Evolutionary conservation across 2,797 vertebrate species (phyloP).

Genomic region (Hoplostethus atlanticus): DNA sequence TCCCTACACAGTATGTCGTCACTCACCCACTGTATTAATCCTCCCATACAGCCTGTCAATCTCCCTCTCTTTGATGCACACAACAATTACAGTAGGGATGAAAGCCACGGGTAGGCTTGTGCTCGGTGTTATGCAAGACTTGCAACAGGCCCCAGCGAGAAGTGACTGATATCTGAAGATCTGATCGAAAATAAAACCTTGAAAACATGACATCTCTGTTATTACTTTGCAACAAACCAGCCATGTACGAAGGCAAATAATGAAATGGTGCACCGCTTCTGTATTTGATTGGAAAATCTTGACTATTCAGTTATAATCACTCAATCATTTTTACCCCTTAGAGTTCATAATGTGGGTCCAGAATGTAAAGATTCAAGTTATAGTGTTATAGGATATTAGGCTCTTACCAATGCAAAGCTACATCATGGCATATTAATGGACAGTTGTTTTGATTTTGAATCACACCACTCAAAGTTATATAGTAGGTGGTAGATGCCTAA

Average conservation of each 20-base stretch:
- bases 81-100: slow-evolving; percentile 78
- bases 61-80: slow-evolving; percentile 76
- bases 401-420: no score
- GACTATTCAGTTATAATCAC: no score
- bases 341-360: neutral
- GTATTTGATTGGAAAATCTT: slow-evolving; percentile 9
- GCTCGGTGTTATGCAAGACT: slow-evolving; percentile 71
- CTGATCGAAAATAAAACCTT: slow-evolving; percentile 61
- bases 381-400: no score
- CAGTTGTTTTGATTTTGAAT: slow-evolving; percentile 3
- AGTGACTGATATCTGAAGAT: slow-evolving; percentile 64
- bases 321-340: neutral
- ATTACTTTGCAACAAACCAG: slow-evolving; percentile 32
- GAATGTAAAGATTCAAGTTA: no score
- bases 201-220: slow-evolving; percentile 47
- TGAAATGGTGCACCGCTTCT: neutral
- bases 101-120: slow-evolving; percentile 62
- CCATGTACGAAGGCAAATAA: no score
- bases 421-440: no score
- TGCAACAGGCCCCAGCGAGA: slow-evolving; percentile 53
- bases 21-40: slow-evolving; percentile 76
- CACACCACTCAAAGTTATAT: neutral
- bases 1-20: slow-evolving; percentile 64
- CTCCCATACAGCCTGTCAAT: slow-evolving; percentile 77
- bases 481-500: slow-evolving; percentile 4